Percentiles rank a stretch among this genome's conserved stretches.
phyloP scores from a whole-genome alignment of 23 tunicate species.

The Corella eumyota region DNA sequence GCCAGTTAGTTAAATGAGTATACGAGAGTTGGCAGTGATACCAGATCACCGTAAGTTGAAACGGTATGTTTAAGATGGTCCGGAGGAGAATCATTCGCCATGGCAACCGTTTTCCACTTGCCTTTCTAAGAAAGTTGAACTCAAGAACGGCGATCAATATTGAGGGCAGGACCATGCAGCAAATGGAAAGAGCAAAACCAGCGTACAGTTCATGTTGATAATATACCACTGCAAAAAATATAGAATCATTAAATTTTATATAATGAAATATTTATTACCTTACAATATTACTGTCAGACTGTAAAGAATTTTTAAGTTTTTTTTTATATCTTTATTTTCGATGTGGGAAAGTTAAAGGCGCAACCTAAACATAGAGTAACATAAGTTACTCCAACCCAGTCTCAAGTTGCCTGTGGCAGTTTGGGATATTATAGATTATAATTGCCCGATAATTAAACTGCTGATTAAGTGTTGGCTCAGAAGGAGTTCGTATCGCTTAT shows the following conservation, averaged over 20 bases:
- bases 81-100: constrained; percentile 31
- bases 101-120: constrained; percentile 40
- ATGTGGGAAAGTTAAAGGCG: too few relatives aligned
- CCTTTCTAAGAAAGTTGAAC: constrained; percentile 38
- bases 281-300: too few relatives aligned
- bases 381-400: too few relatives aligned
- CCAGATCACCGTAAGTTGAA: constrained; percentile 80
- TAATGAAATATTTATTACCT: too few relatives aligned
- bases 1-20: constrained; percentile 45
- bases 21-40: constrained; percentile 71
- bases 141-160: constrained; percentile 65
- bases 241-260: not conserved
- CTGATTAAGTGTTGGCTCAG: too few relatives aligned
- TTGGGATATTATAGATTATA: too few relatives aligned
- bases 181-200: constrained; percentile 61
- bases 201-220: constrained; percentile 31
- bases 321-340: too few relatives aligned
- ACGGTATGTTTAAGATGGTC: constrained; percentile 67
- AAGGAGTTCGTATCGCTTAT: too few relatives aligned
- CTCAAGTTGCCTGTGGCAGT: too few relatives aligned
- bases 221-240: constrained; percentile 21
- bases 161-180: constrained; percentile 66
- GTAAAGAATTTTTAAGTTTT: too few relatives aligned
- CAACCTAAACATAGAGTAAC: too few relatives aligned
- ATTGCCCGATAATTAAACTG: too few relatives aligned